Base-by-base conservation (phyloP, 2,113 vertebrate species). In the Neoarius graeffei region DNA sequence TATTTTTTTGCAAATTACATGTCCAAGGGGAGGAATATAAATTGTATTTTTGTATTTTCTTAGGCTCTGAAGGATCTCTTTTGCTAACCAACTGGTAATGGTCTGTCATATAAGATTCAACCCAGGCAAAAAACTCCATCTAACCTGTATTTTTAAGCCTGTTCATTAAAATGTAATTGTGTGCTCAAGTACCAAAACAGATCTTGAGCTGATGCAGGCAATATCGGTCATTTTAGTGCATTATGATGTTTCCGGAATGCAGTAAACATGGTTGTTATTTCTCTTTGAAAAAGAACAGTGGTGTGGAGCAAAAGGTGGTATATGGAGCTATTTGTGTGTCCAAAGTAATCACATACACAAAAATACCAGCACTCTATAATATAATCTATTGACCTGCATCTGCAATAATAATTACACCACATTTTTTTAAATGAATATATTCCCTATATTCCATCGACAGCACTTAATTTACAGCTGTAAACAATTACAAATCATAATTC, bases 161-260 rank as follows among this genome's bases (percentile, higher is more conserved):
- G 76, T 27, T 79, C 76, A 79, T 79, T 79, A 79, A 79, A 76
- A 52, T 76, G 13, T 25, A 76, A 56, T 56, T 5, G 76, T 79
- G 71, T 7, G 8, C 17, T 42, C 30, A 13, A 77, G 48, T n/a
- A 54, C 25, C 20, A 27, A 54, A 77, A 54, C 74, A 77, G 23
- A 73, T 48, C 42, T 17, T 79, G 10, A 52, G 9, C 23, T 27
- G 6, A 54, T 10, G 25, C 13, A 3, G 56, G 25, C 52, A 17
- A 13, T 27, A n/a, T 42, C 35, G 25, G 50, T n/a, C 76, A 56
- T 79, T 79, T 27, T 15, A n/a, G 48, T 25, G 23, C 74, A 77
- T 73, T 73, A 42, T 73, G 30, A 42, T 73, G 30, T 73, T 73
- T 77, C 48, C 14, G 11, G 9, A 77, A n/a, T 5, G 50, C 48